Base-by-base conservation (phyloP, 92 coral and sea anemone genomes). In the Meandrina meandrites region DNA sequence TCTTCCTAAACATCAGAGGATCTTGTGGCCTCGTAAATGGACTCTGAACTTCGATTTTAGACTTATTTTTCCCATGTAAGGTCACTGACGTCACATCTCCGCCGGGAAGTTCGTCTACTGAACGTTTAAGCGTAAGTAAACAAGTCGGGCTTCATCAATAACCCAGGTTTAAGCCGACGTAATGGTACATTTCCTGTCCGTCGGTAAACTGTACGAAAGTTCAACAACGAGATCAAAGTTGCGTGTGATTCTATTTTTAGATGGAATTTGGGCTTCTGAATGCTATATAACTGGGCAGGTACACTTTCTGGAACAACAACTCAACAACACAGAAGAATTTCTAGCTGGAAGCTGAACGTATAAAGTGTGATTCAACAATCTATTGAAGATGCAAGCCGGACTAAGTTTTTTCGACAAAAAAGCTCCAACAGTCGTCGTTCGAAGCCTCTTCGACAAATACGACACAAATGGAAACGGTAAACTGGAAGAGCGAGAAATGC, bases 361-460 rank as follows among this genome's bases (percentile, higher is more conserved):
- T 28, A 15, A 74, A 87, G 13, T 9, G 37, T 22, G 64, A 37
- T n/a, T n/a, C n/a, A 74, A 47, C n/a, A 13, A 19, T 2, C 40
- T n/a, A 14, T 54, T 51, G 21, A 81, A 64, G 36, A 94, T 94
- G 98, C 98, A 94, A 62, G 95, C 98, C 21, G 98, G 95, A 64
- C 79, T 75, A 53, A 90, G 94, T 18, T 94, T 54, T 70, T 94
- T 94, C 73, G 91, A 90, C 76, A 69, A 81, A 36, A 81, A 90
- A 30, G 90, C 88, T 9, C 98, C 98, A 11, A 81, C 60, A 34
- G 51, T 94, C 13, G 98, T 74, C 18, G 76, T 94, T 28, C 90
- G 89, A 67, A 94, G 98, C 57, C 84, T 94, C 3, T 94, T 94
- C 76, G 84, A 94, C 51, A 90, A 90, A 62, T 94, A 94, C 60